phyloP scores from a whole-genome alignment of 2,888 invertebrate genomes.

The Drosophila subsilvestris region DNA sequence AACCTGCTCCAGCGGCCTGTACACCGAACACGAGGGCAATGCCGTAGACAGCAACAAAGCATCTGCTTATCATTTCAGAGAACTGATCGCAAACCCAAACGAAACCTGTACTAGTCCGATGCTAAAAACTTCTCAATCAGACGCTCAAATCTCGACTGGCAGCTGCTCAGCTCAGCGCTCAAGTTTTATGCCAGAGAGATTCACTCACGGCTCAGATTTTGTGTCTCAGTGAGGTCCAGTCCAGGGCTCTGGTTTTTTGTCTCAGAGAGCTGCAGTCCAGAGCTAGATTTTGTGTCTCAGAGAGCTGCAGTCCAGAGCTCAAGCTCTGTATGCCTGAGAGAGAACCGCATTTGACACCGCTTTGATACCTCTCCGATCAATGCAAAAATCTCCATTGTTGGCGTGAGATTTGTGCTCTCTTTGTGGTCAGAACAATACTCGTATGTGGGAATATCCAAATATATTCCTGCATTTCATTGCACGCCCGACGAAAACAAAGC shows the following conservation, averaged over 20 bases:
- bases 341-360: too few species aligned
- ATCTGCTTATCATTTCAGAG: constrained; percentile 34
- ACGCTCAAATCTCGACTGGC: constrained; percentile 55
- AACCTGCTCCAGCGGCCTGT: constrained; percentile 56
- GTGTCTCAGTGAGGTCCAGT: neutral
- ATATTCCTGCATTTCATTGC: neutral
- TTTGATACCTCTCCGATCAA: constrained; percentile 1
- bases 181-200: constrained; percentile 33
- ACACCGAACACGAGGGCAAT: constrained; percentile 38
- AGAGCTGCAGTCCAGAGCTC: constrained; percentile 1
- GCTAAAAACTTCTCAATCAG: constrained; percentile 22
- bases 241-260: constrained; percentile 26
- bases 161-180: constrained; percentile 25
- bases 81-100: neutral
- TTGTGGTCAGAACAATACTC: neutral
- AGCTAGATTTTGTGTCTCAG: constrained; percentile 3
- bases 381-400: neutral
- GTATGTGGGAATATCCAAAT: constrained; percentile 14
- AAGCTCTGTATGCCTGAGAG: constrained; percentile 20
- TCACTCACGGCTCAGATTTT: constrained; percentile 6
- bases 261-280: constrained; percentile 3
- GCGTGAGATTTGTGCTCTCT: neutral
- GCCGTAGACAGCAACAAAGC: constrained; percentile 29
- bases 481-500: constrained; percentile 13
- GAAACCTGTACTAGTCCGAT: constrained; percentile 32